These are phyloP conservation scores for Microtus agrestis DNA, from an alignment of 2,797 vertebrate species.

Conservation along the genomic window DNA sequence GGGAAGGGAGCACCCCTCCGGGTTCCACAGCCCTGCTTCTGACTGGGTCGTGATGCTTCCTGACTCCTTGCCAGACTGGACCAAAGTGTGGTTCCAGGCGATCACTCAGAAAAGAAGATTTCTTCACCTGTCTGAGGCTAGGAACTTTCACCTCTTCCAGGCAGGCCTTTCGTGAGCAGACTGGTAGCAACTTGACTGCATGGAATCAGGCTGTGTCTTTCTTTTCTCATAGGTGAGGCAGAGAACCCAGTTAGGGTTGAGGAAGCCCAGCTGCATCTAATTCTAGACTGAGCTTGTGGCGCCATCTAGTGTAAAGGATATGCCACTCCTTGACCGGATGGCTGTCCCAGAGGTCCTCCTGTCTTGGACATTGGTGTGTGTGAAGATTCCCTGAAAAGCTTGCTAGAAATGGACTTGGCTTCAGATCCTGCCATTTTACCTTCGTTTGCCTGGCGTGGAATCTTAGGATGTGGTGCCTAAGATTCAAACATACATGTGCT, in stretches of 20 bases:
- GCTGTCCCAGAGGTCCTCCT: neutral
- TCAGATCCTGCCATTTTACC: neutral
- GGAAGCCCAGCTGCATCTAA: neutral
- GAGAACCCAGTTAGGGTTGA: accelerated
- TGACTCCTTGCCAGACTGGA: neutral
- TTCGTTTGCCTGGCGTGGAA: neutral
- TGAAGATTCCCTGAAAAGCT: neutral
- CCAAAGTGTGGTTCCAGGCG: neutral
- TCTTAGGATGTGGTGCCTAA: neutral
- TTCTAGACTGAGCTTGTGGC: constrained; percentile 21
- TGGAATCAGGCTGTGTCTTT: neutral
- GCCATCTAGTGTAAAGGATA: constrained; percentile 39
- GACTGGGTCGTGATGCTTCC: neutral
- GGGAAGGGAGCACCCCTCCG: too few species aligned
- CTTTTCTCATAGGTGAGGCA: neutral
- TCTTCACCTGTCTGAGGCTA: neutral
- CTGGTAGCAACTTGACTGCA: accelerated
- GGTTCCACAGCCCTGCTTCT: neutral
- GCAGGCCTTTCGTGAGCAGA: neutral
- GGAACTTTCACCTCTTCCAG: neutral
- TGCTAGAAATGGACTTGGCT: neutral
- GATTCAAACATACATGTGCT: neutral
- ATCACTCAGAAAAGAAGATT: neutral
- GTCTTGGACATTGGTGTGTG: accelerated
- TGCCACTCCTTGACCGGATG: neutral